Percentiles rank a stretch among this genome's conserved stretches.
Evolutionary conservation across 2,113 vertebrate genomes (phyloP).

Genomic region (Erpornis zantholeuca): DNA sequence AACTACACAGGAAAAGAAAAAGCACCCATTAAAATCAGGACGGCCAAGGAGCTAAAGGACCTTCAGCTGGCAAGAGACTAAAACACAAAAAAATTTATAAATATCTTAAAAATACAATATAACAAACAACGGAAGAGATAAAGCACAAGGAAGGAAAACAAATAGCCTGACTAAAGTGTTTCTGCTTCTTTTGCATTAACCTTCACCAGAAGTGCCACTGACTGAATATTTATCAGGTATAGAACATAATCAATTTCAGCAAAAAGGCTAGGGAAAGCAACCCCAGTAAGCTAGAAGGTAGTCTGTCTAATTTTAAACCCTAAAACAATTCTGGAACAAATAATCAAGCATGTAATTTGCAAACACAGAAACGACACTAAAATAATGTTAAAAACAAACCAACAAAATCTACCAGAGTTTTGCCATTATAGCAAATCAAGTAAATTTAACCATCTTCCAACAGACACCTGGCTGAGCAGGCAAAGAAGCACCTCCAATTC

Average conservation of each 20-base stretch:
- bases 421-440: neutral
- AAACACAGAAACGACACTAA: neutral
- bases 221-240: neutral
- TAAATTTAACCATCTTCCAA: neutral
- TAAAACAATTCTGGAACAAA: neutral
- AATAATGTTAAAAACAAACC: neutral
- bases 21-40: neutral
- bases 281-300: neutral
- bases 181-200: neutral
- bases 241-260: neutral
- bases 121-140: neutral
- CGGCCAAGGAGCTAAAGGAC: neutral
- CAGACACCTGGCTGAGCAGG: neutral
- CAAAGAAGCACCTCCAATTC: neutral
- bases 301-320: neutral
- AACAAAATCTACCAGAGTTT: neutral
- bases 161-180: neutral
- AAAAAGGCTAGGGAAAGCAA: neutral
- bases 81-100: neutral
- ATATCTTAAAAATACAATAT: neutral
- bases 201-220: neutral
- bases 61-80: neutral
- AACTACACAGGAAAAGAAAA: neutral
- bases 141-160: neutral
- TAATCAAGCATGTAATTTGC: neutral